Base-by-base conservation (phyloP, 2,797 vertebrate genomes). In the Emys orbicularis region DNA sequence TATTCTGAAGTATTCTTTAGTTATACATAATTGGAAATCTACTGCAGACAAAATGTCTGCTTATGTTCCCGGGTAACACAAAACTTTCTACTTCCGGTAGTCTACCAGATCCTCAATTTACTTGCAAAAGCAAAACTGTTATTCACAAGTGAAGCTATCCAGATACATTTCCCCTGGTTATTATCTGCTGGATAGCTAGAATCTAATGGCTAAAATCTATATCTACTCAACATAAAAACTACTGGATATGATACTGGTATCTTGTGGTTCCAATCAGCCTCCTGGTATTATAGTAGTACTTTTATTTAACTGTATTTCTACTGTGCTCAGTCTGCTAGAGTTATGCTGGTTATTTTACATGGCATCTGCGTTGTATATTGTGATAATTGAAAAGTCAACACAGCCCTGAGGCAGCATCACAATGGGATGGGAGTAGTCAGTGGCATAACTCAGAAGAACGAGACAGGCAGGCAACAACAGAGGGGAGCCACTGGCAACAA, bases 191-290 rank as follows among this genome's bases (percentile, higher is more conserved):
- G 80, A 79, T 74, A 84, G 84, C 94, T 87, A 87, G 82, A 53
- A 8, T 92, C 57, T 93, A 94, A 96, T 41, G 80, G 47, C 86
- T 94, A 52, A 96, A 94, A 88, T 80, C 93, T 94, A 44, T 79
- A 41, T 95, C 87, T 88, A 77, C 65, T 77, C 86, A 80, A 83
- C 90, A 97, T 92, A 93, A 97, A 97, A 96, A 84, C 95, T 65
- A 77, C 93, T 72, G 93, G 96, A 90, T 92, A 88, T 12, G 65
- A 87, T 93, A 92, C 86, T 79, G 52, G 34, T 86, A 82, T 88
- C 90, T 96, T 59, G 87, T 53, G 54, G 82, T 91, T 96, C 91
- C 94, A 84, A 92, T 96, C 94, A 96, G 89, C 94, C 87, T 96
- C 86, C 97, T 90, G 86, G 95, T 90, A 96, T 88, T 90, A 59